These are phyloP conservation scores for Menidia menidia DNA, from an alignment of 2,797 vertebrate species.

Conservation along the genomic window DNA sequence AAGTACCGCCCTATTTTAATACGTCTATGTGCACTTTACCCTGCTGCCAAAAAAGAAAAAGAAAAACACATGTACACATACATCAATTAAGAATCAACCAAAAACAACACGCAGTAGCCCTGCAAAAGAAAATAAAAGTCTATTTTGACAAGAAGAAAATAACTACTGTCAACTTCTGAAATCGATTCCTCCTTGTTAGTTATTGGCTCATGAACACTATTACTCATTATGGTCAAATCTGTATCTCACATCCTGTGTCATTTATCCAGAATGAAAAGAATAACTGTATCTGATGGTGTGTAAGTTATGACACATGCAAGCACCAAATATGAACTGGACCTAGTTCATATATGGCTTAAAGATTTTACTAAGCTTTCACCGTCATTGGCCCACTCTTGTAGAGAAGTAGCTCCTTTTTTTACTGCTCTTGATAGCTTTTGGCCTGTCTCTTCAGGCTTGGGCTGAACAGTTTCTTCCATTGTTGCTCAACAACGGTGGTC, in stretches of 20 bases:
- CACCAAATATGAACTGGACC: constrained; percentile 23
- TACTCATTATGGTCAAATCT: not conserved
- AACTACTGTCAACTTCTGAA: not conserved
- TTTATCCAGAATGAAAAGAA: not conserved
- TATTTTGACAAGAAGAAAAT: too few species aligned
- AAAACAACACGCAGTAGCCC: constrained; percentile 6
- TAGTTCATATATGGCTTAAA: constrained; percentile 19
- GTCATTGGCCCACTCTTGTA: constrained; percentile 7
- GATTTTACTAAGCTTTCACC: constrained; percentile 14
- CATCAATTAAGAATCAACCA: constrained; percentile 10
- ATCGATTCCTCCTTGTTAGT: not conserved
- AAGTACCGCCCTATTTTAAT: constrained; percentile 53
- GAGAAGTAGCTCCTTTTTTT: constrained; percentile 23
- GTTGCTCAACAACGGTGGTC: constrained; percentile 2
- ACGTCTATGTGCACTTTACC: constrained; percentile 23
- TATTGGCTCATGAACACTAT: not conserved
- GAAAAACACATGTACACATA: constrained; percentile 5
- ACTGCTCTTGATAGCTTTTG: constrained; percentile 8
- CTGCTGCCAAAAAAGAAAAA: constrained; percentile 1
- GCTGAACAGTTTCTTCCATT: constrained; percentile 9
- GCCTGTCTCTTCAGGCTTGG: constrained; percentile 8
- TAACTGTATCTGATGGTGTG: not conserved
- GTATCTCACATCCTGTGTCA: not conserved
- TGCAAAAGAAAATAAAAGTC: not conserved
- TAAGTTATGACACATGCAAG: constrained; percentile 8